These are phyloP conservation scores for Hydra vulgaris DNA, from an alignment of 30 jellyfish, hydroid and myxozoan species.

Conservation along the genomic window DNA sequence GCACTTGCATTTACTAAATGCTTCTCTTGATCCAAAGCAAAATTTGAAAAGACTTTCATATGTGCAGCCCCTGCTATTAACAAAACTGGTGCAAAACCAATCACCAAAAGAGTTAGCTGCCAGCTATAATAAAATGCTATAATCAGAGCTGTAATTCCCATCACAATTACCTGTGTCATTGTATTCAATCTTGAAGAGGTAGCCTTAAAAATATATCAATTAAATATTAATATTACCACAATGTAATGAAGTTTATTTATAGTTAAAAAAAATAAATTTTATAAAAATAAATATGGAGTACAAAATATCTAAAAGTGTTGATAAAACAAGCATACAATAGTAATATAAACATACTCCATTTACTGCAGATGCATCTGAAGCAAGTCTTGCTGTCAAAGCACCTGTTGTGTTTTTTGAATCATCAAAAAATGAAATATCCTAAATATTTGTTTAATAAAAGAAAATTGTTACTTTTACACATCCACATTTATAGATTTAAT, in stretches of 20 bases:
- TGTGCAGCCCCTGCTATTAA: constrained; percentile 79
- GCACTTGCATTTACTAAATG: constrained; percentile 48
- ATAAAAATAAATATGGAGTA: constrained; percentile 3
- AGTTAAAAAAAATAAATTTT: too few species aligned
- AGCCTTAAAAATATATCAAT: constrained; percentile 45
- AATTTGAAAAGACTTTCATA: constrained; percentile 62
- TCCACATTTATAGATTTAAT: not conserved
- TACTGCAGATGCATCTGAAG: constrained; percentile 79
- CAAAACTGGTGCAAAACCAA: constrained; percentile 71
- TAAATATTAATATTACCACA: not conserved
- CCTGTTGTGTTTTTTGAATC: constrained; percentile 67
- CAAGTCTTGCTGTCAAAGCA: constrained; percentile 62
- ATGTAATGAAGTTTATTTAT: too few species aligned
- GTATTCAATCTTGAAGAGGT: constrained; percentile 71
- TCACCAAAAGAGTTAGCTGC: constrained; percentile 54
- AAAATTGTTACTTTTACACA: not conserved
- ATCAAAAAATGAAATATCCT: constrained; percentile 76
- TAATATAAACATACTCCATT: constrained; percentile 49
- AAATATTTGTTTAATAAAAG: not conserved
- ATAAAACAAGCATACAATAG: not conserved
- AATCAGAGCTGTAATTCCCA: constrained; percentile 63
- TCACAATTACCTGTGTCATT: constrained; percentile 73
- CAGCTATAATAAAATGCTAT: constrained; percentile 64
- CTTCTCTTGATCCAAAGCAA: constrained; percentile 71
- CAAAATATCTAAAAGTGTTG: too few species aligned